These are phyloP conservation scores for Caenorhabditis angaria DNA, from an alignment of 2,888 invertebrate genomes.

Conservation along the genomic window DNA sequence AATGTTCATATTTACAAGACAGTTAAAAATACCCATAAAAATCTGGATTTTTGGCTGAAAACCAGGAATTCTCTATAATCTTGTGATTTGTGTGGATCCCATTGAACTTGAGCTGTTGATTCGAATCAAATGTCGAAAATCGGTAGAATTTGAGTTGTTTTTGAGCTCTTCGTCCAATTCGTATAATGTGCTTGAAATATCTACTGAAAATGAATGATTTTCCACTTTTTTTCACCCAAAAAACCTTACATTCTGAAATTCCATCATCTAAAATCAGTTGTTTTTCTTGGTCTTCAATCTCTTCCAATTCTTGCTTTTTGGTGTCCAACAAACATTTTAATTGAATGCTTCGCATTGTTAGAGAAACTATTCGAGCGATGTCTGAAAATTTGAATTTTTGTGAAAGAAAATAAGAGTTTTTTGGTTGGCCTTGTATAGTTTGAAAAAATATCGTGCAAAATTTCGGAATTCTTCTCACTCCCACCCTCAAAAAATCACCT, in stretches of 20 bases:
- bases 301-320: slow-evolving; percentile 29
- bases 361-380: slow-evolving; percentile 94
- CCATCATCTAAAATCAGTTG: neutral
- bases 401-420: no score
- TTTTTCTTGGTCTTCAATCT: slow-evolving; percentile 3
- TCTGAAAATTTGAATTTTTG: no score
- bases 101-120: slow-evolving; percentile 33
- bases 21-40: neutral
- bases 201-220: neutral
- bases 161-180: slow-evolving; percentile 35
- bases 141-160: slow-evolving; percentile 17
- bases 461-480: no score
- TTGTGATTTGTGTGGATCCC: slow-evolving; percentile 11
- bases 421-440: no score
- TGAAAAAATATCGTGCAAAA: no score
- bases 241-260: neutral
- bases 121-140: slow-evolving; percentile 33
- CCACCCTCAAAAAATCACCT: no score
- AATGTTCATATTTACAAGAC: slow-evolving; percentile 10
- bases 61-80: neutral
- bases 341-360: slow-evolving; percentile 84
- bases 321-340: slow-evolving; percentile 44
- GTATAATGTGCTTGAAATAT: slow-evolving; percentile 18
- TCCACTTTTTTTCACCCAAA: no score
- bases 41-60: neutral